Evolutionary conservation across 2,888 invertebrate species (phyloP), one percentile per base, ranked within the genome.

Genomic region (Microdon myrmicae): DNA sequence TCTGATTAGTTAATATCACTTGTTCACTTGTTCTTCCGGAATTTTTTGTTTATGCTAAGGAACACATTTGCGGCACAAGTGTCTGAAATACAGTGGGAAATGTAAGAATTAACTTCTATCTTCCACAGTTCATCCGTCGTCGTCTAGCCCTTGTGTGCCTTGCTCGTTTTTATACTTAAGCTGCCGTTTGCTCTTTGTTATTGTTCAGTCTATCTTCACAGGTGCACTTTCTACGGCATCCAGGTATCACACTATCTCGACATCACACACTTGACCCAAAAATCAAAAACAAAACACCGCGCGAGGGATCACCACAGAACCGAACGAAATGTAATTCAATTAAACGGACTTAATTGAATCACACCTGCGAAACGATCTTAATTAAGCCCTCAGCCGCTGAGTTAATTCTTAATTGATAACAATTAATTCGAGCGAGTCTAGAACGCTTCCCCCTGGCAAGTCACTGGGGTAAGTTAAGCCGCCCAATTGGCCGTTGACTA

Each of bases 371-470:
- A 22, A 29, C 26, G 14, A 25, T 22, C 10, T 17, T 26, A 14
- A 16, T 19, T 25, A 25, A 38, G 25, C 9, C 25, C 8, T 20
- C 1, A n/a, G 20, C 3, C 17, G n/a, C 3, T 45, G 32, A 12
- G 38, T 31, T 34, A 22, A 35, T 26, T 43, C 47, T 64, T 58
- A 64, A 64, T 64, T 58, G 58, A 58, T 53, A 41, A 43, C 37
- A 51, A 64, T 64, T 64, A 58, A 64, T 53, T 64, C 43, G 28
- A 58, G 48, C 14, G n/a, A n/a, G n/a, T n/a, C n/a, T n/a, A 28
- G 35, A 43, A 51, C 38, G 49, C 48, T 17, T 26, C 43, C 38
- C 20, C 35, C 34, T 29, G 43, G 13, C 28, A 28, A 20, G 34
- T 4, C 26, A 48, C 17, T 25, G 23, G 19, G 10, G 13, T 20